phyloP scores from a whole-genome alignment of 1,140 invertebrate species.

The Euglossa dilemma region DNA sequence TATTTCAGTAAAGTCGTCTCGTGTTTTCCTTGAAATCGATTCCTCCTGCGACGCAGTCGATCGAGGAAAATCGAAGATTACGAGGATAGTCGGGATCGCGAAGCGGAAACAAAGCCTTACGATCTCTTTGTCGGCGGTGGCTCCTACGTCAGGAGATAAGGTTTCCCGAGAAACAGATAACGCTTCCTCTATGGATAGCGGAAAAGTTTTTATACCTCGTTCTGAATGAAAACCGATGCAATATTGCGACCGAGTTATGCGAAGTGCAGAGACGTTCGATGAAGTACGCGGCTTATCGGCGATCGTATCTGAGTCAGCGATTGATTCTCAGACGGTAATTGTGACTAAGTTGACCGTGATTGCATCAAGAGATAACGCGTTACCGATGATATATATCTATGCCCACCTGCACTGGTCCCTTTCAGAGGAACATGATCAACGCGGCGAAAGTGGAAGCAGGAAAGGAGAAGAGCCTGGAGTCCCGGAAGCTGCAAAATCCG shows the following conservation, averaged over 20 bases:
- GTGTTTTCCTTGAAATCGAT: too few relatives aligned
- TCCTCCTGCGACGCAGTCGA: too few relatives aligned
- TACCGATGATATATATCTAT: background rate
- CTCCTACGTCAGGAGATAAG: constrained; percentile 17
- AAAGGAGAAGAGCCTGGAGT: constrained; percentile 68
- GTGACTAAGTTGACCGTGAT: background rate
- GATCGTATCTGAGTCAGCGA: too few relatives aligned
- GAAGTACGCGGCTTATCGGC: background rate
- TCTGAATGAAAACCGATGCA: background rate
- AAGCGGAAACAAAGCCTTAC: too few relatives aligned
- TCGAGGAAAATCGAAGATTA: too few relatives aligned
- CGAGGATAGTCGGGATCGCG: too few relatives aligned
- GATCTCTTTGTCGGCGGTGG: background rate
- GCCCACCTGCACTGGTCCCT: background rate
- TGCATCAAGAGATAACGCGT: background rate
- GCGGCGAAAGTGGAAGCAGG: constrained; percentile 63
- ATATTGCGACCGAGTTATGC: background rate
- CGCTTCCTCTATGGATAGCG: background rate
- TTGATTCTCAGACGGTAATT: background rate
- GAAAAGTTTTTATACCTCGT: too few relatives aligned
- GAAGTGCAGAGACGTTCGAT: background rate
- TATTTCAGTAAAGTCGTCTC: too few relatives aligned
- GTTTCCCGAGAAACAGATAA: background rate
- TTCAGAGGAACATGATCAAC: constrained; percentile 73
- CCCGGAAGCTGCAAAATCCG: constrained; percentile 71